A percentile compares a stretch with the other conserved stretches of the same genome.
Evolutionary conservation across 2,113 vertebrate species (phyloP).

Genomic region (Ancistrus triradiatus): DNA sequence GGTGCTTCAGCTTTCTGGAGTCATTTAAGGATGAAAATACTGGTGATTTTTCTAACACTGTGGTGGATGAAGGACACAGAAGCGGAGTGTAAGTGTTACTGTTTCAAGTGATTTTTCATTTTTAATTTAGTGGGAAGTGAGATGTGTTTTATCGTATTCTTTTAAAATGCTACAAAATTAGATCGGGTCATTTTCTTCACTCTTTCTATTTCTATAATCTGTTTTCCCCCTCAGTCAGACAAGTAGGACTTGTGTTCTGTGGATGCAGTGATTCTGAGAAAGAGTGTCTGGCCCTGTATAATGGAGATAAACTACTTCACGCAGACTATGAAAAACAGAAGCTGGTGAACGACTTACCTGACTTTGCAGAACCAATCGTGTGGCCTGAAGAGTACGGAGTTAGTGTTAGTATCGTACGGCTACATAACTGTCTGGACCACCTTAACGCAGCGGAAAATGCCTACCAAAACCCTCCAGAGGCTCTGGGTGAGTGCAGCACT

Average conservation of each 20-base stretch:
- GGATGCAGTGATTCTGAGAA: slow-evolving; percentile 12
- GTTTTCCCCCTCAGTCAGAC: neutral
- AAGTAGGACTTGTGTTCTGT: neutral
- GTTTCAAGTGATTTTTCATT: neutral
- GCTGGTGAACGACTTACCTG: neutral
- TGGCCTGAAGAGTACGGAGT: accelerated
- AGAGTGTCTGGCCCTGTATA: neutral
- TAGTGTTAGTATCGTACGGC: neutral
- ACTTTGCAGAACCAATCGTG: neutral
- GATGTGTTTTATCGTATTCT: too few species aligned
- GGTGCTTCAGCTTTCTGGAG: too few species aligned
- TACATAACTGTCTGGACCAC: neutral
- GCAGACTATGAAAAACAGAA: slow-evolving; percentile 26
- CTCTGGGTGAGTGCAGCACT: neutral
- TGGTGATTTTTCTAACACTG: neutral
- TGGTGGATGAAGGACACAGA: neutral
- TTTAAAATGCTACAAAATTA: too few species aligned
- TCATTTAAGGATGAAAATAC: neutral
- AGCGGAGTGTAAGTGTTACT: too few species aligned
- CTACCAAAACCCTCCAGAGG: neutral
- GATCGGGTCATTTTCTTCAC: too few species aligned
- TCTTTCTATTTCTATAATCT: neutral
- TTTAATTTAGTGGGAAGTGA: too few species aligned
- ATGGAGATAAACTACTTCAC: slow-evolving; percentile 35
- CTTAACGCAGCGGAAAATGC: neutral